phyloP scores from a whole-genome alignment of 2,888 invertebrate species.

The Limenitis camilla region DNA sequence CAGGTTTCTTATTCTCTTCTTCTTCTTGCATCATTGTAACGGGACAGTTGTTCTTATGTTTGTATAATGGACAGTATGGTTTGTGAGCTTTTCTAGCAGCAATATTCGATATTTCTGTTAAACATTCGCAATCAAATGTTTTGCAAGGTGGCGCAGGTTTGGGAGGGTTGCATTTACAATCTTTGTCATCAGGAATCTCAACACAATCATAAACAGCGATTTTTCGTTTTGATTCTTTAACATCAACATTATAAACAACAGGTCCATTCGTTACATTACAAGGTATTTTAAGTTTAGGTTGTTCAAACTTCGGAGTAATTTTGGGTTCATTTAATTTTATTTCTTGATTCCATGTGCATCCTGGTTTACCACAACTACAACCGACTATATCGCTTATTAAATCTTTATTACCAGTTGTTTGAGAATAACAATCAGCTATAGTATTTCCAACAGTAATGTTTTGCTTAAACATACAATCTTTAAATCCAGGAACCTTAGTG shows the following conservation, averaged over 20 bases:
- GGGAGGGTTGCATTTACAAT: constrained; percentile 57
- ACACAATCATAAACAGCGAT: constrained; percentile 40
- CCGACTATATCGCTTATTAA: constrained; percentile 20
- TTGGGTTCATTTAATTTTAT: constrained; percentile 18
- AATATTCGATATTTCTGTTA: constrained; percentile 41
- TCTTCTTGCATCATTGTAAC: constrained; percentile 46
- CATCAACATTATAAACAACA: constrained; percentile 33
- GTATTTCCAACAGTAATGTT: constrained; percentile 40
- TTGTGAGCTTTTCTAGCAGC: constrained; percentile 51
- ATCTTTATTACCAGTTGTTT: constrained; percentile 15
- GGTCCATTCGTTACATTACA: constrained; percentile 28
- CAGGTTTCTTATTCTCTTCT: constrained; percentile 43
- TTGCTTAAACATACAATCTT: constrained; percentile 37
- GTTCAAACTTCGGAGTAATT: constrained; percentile 20
- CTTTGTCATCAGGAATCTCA: constrained; percentile 47
- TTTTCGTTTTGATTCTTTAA: constrained; percentile 29
- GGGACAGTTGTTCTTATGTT: constrained; percentile 56
- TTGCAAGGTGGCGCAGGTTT: constrained; percentile 55
- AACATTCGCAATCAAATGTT: constrained; percentile 61
- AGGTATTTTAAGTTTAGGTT: constrained; percentile 24
- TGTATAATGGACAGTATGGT: constrained; percentile 57
- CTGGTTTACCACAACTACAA: constrained; percentile 31
- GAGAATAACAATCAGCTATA: constrained; percentile 24
- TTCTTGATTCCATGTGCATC: constrained; percentile 18
- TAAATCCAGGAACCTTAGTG: constrained; percentile 37